phyloP scores from a whole-genome alignment of 2,888 invertebrate genomes.

The Leptinotarsa tumamoca region DNA sequence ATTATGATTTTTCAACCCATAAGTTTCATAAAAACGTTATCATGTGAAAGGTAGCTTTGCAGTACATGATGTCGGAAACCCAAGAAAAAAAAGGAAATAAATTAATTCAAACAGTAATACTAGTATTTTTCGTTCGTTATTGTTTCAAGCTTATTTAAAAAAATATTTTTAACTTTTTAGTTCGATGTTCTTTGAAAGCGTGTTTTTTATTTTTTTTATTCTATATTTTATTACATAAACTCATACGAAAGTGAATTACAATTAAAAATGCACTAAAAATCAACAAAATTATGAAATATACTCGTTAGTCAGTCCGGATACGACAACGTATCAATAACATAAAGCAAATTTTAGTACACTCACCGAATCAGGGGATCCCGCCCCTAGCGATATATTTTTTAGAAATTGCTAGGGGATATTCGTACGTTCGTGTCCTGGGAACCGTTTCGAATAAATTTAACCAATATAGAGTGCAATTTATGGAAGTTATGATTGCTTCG shows the following conservation, averaged over 20 bases:
- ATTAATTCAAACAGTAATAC: too few relatives aligned
- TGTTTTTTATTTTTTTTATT: too few relatives aligned
- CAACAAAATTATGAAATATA: neutral
- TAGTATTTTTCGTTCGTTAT: too few relatives aligned
- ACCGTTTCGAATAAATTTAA: constrained; percentile 25
- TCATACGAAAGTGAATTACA: neutral
- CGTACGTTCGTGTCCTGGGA: constrained; percentile 19
- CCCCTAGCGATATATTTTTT: constrained; percentile 33
- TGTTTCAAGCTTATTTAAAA: too few relatives aligned
- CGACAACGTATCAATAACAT: constrained; percentile 31
- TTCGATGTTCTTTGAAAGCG: too few relatives aligned
- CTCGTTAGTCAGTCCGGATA: neutral
- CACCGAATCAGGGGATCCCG: constrained; percentile 32
- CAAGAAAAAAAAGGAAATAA: too few relatives aligned
- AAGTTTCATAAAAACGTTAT: too few relatives aligned
- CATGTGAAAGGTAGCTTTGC: too few relatives aligned
- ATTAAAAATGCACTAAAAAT: neutral
- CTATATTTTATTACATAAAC: too few relatives aligned
- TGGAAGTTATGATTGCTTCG: constrained; percentile 35
- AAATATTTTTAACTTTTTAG: too few relatives aligned
- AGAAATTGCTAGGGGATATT: constrained; percentile 30
- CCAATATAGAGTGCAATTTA: constrained; percentile 36
- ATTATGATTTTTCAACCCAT: too few relatives aligned
- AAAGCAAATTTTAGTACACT: constrained; percentile 38
- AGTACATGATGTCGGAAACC: too few relatives aligned